Percentiles rank a stretch among this genome's conserved stretches.
Evolutionary conservation across 1,140 invertebrate genomes (phyloP).

Genomic region (Bombyx mandarina): DNA sequence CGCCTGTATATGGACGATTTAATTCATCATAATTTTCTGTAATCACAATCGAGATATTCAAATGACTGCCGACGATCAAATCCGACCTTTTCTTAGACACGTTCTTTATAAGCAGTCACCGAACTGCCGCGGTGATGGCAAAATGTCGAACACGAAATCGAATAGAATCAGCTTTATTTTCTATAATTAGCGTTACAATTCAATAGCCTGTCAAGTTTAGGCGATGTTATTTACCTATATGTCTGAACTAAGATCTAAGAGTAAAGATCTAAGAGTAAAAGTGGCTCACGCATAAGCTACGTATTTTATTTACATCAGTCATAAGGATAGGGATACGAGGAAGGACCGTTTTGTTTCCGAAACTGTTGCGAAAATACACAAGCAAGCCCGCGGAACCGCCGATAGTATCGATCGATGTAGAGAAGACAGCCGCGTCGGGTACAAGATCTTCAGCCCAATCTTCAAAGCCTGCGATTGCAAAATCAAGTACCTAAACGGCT

Average conservation of each 20-base stretch:
- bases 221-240: too few species aligned
- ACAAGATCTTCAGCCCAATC: constrained; percentile 6
- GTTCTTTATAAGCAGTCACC: constrained; percentile 69
- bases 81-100: constrained; percentile 67
- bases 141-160: constrained; percentile 67
- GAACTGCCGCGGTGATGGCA: constrained; percentile 55
- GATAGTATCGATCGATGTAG: not conserved
- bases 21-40: constrained; percentile 65
- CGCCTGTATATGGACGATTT: constrained; percentile 53
- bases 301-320: not conserved
- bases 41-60: constrained; percentile 65
- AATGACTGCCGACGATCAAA: constrained; percentile 67
- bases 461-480: constrained; percentile 10
- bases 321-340: too few species aligned
- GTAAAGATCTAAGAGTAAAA: too few species aligned
- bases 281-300: too few species aligned
- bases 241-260: too few species aligned
- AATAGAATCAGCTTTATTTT: too few species aligned
- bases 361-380: constrained; percentile 52
- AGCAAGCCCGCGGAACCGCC: constrained; percentile 18
- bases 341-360: constrained; percentile 35
- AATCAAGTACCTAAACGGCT: constrained; percentile 14
- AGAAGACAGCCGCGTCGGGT: not conserved
- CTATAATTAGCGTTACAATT: too few species aligned
- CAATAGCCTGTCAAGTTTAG: too few species aligned